Percentiles rank a stretch among this genome's conserved stretches.
These are phyloP conservation scores for Lethenteron camtschaticum DNA, from an alignment of 2,113 vertebrate species.

Conservation along the genomic window DNA sequence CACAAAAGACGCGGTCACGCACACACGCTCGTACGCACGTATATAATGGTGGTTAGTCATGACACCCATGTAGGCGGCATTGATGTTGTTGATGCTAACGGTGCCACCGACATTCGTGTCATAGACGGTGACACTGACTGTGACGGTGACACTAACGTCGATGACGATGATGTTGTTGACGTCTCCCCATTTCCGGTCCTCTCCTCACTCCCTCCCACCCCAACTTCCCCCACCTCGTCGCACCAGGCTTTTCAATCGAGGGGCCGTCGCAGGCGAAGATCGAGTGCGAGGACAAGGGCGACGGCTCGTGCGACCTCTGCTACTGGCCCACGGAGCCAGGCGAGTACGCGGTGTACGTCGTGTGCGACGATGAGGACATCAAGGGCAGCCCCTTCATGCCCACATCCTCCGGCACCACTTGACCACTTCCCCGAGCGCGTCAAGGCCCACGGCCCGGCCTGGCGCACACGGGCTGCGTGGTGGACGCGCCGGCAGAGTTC, in stretches of 20 bases:
- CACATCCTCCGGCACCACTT: slow-evolving; percentile 38
- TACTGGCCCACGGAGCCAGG: slow-evolving; percentile 79
- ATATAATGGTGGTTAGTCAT: too few species aligned
- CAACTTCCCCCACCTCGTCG: not conserved
- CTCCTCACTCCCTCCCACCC: too few species aligned
- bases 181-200: too few species aligned
- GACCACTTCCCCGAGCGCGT: slow-evolving; percentile 57
- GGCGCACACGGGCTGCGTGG: slow-evolving; percentile 55
- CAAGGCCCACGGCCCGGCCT: slow-evolving; percentile 50
- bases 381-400: slow-evolving; percentile 75
- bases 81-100: too few species aligned
- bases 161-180: too few species aligned
- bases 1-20: slow-evolving; percentile 5
- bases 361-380: slow-evolving; percentile 86
- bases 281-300: slow-evolving; percentile 69
- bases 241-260: slow-evolving; percentile 74
- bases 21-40: too few species aligned
- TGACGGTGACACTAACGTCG: too few species aligned
- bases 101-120: too few species aligned
- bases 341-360: slow-evolving; percentile 67
- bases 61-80: too few species aligned
- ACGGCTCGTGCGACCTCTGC: slow-evolving; percentile 66
- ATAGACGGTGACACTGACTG: too few species aligned
- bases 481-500: slow-evolving; percentile 59
- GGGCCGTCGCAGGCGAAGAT: slow-evolving; percentile 77